These are phyloP conservation scores for Stenotaenia linearis DNA, from an alignment of 2,888 invertebrate genomes.

Conservation along the genomic window DNA sequence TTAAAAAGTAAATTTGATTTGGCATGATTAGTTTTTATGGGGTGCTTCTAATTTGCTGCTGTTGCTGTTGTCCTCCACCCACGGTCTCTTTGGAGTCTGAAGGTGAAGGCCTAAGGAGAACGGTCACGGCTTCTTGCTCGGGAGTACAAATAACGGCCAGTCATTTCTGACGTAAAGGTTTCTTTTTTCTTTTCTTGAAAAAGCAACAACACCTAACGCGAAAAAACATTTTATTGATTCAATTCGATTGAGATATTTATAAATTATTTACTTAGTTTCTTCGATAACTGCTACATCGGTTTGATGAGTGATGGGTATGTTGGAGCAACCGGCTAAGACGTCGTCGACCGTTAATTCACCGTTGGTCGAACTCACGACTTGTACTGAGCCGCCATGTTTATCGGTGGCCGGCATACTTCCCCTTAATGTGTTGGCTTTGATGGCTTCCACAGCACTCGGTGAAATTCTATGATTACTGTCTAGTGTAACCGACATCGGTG, in stretches of 20 bases:
- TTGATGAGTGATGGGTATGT: conserved; percentile 90
- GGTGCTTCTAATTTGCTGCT: conserved; percentile 28
- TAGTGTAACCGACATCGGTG: conserved; percentile 31
- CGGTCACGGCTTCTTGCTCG: conserved; percentile 59
- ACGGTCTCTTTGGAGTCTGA: conserved; percentile 51
- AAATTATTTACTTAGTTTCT: conserved; percentile 78
- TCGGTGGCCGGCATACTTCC: conserved; percentile 71
- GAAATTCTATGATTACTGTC: conserved; percentile 43
- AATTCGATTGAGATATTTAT: not conserved
- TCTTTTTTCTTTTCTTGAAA: conserved; percentile 99
- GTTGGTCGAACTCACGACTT: conserved; percentile 97
- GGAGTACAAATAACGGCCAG: conserved; percentile 65
- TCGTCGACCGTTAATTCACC: conserved; percentile 92
- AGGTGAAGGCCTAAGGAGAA: conserved; percentile 59
- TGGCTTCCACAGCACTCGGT: conserved; percentile 39
- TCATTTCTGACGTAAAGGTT: conserved; percentile 85
- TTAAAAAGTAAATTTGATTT: conserved; percentile 1
- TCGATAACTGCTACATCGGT: conserved; percentile 92
- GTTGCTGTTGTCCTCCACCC: conserved; percentile 29
- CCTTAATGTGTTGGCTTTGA: conserved; percentile 40
- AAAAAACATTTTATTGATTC: conserved; percentile 42
- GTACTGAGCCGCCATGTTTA: conserved; percentile 85
- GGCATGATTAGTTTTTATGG: conserved; percentile 19
- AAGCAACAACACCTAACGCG: conserved; percentile 97
- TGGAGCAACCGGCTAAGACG: conserved; percentile 93